Evolutionary conservation across 2,113 vertebrate species (phyloP).

Genomic region (Poecilia latipinna): DNA sequence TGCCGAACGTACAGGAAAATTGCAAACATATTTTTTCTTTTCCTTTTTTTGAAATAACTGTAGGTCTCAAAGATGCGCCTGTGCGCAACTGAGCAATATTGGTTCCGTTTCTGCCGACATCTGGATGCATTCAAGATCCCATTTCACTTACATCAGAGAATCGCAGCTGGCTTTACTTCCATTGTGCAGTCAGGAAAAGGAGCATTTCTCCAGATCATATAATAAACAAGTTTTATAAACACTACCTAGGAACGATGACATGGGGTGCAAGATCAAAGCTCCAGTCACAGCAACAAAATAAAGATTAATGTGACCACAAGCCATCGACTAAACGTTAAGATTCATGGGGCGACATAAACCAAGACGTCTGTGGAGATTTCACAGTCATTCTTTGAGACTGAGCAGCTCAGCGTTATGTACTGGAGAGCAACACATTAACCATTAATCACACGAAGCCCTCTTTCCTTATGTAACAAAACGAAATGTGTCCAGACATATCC

Average conservation of each 20-base stretch:
- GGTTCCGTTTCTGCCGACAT: constrained; percentile 69
- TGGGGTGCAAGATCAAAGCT: constrained; percentile 1
- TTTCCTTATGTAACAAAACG: constrained; percentile 56
- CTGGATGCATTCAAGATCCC: constrained; percentile 79
- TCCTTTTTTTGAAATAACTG: not conserved
- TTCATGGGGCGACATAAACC: not conserved
- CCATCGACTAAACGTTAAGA: not conserved
- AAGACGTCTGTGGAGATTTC: not conserved
- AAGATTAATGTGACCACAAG: too few relatives aligned
- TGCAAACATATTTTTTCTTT: not conserved
- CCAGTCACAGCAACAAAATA: not conserved
- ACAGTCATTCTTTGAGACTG: not conserved
- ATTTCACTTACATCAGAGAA: constrained; percentile 75
- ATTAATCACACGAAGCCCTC: constrained; percentile 29
- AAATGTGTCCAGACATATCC: constrained; percentile 74
- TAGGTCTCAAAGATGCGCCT: constrained; percentile 15
- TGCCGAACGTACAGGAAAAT: not conserved
- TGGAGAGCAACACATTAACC: constrained; percentile 22
- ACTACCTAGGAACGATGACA: not conserved
- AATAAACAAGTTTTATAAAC: constrained; percentile 14
- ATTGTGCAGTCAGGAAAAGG: constrained; percentile 27
- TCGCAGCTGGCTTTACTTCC: constrained; percentile 67
- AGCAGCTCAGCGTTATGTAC: constrained; percentile 2
- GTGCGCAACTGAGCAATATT: constrained; percentile 35
- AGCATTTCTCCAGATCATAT: not conserved